Percentiles rank a stretch among this genome's conserved stretches.
phyloP scores from a whole-genome alignment of 2,113 vertebrate genomes.

The Bambusicola thoracicus region DNA sequence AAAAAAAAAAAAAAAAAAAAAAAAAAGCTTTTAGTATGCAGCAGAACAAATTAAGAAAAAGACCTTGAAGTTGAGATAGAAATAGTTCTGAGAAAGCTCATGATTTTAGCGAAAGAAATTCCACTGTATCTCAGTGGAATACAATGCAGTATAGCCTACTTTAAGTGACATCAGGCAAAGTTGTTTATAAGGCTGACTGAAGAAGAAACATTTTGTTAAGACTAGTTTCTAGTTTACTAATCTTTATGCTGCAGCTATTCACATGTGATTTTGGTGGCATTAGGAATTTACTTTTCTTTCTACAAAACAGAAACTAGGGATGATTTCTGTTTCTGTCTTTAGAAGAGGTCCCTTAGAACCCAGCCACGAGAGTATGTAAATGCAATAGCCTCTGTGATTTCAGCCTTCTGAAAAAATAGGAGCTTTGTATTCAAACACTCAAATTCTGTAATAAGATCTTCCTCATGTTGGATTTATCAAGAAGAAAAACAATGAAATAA shows the following conservation, averaged over 20 bases:
- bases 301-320: background rate
- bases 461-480: background rate
- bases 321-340: background rate
- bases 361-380: background rate
- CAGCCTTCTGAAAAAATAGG: background rate
- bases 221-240: slow-evolving; percentile 26
- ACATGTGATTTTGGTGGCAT: background rate
- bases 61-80: slow-evolving; percentile 65
- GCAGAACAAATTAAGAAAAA: slow-evolving; percentile 64
- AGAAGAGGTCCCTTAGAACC: background rate
- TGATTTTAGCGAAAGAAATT: background rate
- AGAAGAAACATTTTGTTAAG: slow-evolving; percentile 7
- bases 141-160: background rate
- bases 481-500: background rate
- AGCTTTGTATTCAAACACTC: background rate
- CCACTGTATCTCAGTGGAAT: background rate
- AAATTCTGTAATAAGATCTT: background rate
- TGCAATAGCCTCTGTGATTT: background rate
- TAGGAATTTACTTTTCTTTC: background rate
- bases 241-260: slow-evolving; percentile 32
- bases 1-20: background rate
- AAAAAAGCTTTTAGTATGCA: slow-evolving; percentile 16
- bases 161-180: slow-evolving; percentile 4
- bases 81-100: slow-evolving; percentile 43
- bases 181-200: background rate